Percentiles rank a stretch among this genome's conserved stretches.
Evolutionary conservation across 2,797 vertebrate genomes (phyloP).

Genomic region (Hydrocynus forskahlii): DNA sequence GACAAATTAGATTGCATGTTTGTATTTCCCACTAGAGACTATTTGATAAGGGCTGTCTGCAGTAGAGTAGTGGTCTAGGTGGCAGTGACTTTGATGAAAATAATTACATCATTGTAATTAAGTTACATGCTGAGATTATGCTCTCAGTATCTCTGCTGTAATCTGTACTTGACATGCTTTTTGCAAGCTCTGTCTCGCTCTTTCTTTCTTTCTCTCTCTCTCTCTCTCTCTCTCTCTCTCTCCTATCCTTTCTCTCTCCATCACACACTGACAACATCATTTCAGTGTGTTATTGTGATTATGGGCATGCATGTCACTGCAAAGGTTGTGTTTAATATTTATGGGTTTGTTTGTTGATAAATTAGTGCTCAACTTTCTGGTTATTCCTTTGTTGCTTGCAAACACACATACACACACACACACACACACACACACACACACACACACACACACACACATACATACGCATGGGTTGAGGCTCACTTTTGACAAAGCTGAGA

Average conservation of each 20-base stretch:
- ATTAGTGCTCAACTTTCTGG: neutral
- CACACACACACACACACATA: too few species aligned
- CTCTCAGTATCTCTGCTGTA: constrained; percentile 31
- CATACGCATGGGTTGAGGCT: too few species aligned
- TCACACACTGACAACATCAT: constrained; percentile 13
- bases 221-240: too few species aligned
- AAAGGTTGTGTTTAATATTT: neutral
- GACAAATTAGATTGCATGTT: constrained; percentile 27
- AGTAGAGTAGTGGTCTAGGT: constrained; percentile 1
- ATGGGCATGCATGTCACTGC: neutral
- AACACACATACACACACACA: neutral
- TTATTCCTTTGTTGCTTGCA: neutral
- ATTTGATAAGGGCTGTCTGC: constrained; percentile 19
- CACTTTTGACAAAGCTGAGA: too few species aligned
- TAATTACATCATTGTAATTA: constrained; percentile 43
- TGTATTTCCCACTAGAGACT: constrained; percentile 29
- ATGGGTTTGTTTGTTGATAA: neutral
- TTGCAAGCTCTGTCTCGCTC: constrained; percentile 15
- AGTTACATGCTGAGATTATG: constrained; percentile 14
- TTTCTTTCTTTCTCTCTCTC: too few species aligned
- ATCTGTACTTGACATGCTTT: constrained; percentile 33
- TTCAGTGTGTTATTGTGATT: neutral
- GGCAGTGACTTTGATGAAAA: constrained; percentile 36
- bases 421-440: neutral
- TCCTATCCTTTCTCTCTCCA: constrained; percentile 15